Percentiles rank a stretch among this genome's conserved stretches.
phyloP scores from a whole-genome alignment of 1,140 invertebrate genomes.

The Pseudomyrmex sp. region DNA sequence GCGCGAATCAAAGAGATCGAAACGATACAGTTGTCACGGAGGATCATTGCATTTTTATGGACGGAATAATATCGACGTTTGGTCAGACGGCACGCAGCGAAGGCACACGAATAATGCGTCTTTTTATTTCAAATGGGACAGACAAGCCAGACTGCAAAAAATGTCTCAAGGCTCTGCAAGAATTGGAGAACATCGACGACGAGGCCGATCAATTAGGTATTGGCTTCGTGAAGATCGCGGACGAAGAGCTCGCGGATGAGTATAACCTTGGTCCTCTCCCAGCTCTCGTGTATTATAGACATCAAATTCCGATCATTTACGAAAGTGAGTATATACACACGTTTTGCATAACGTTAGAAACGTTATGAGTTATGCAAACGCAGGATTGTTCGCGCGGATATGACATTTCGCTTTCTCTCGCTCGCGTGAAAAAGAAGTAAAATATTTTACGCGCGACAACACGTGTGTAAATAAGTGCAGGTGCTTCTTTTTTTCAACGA shows the following conservation, averaged over 20 bases:
- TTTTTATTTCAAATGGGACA: conserved; percentile 86
- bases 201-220: conserved; percentile 98
- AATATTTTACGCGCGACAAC: no score
- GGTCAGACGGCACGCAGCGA: background rate
- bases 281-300: conserved; percentile 96
- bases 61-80: conserved; percentile 18
- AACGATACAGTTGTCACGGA: background rate
- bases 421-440: no score
- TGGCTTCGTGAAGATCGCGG: conserved; percentile 97
- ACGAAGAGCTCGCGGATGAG: conserved; percentile 95
- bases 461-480: no score
- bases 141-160: conserved; percentile 97
- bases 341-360: background rate
- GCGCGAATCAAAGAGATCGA: conserved; percentile 13
- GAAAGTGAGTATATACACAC: conserved; percentile 89
- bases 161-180: conserved; percentile 94
- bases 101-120: conserved; percentile 44
- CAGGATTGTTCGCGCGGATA: background rate
- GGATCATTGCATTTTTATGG: background rate
- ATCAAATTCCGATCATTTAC: conserved; percentile 97
- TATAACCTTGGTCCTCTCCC: conserved; percentile 96
- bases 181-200: conserved; percentile 97
- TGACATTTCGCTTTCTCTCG: background rate
- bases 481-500: no score
- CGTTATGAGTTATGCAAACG: background rate